phyloP scores from a whole-genome alignment of 2,888 invertebrate genomes.

The Oxycera nigricornis region DNA sequence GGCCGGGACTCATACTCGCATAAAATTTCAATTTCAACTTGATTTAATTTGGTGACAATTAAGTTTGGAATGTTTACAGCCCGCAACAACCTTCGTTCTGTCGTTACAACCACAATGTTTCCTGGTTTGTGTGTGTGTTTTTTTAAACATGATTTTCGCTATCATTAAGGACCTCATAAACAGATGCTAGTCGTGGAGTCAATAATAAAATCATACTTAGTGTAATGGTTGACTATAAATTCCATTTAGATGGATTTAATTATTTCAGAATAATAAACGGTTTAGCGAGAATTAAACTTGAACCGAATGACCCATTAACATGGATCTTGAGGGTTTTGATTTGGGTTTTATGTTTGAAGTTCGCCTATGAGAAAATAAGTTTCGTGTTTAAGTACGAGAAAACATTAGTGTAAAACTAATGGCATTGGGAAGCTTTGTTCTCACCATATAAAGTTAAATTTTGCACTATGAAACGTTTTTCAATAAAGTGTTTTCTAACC shows the following conservation, averaged over 20 bases:
- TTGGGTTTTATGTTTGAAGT: not conserved
- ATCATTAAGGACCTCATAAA: conserved; percentile 21
- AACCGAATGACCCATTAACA: not conserved
- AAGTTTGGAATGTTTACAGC: conserved; percentile 5
- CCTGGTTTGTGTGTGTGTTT: not conserved
- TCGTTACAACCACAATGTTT: not conserved
- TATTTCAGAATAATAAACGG: conserved; percentile 23
- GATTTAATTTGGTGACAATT: conserved; percentile 37
- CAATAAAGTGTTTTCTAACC: no score
- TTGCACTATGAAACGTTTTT: no score
- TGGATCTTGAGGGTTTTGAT: conserved; percentile 23
- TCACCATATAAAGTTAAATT: no score
- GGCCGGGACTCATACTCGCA: not conserved
- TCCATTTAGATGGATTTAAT: conserved; percentile 15
- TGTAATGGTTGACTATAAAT: not conserved
- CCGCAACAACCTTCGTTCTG: not conserved
- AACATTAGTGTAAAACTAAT: no score
- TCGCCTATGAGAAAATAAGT: no score
- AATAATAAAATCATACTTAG: conserved; percentile 29
- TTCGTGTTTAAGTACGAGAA: no score
- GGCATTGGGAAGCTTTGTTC: no score
- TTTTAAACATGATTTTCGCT: not conserved
- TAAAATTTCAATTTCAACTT: conserved; percentile 33
- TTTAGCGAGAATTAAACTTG: conserved; percentile 25
- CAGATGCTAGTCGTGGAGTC: conserved; percentile 28